These are phyloP conservation scores for Siphlonurus alternatus DNA, from an alignment of 2,888 invertebrate genomes.

Conservation along the genomic window DNA sequence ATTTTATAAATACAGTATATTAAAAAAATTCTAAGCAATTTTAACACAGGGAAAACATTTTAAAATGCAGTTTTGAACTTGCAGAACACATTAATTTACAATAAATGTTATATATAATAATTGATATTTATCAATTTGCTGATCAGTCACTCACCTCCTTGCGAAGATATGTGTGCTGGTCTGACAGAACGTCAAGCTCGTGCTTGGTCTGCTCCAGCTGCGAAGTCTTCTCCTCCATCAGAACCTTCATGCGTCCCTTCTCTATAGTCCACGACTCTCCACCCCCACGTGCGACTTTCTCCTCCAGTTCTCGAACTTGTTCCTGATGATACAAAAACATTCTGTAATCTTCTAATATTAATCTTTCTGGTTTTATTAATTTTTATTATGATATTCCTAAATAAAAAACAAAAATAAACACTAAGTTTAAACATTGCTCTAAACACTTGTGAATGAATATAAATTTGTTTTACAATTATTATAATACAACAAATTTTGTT, in stretches of 20 bases:
- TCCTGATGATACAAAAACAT: constrained; percentile 22
- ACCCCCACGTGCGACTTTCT: constrained; percentile 19
- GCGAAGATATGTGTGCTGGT: constrained; percentile 53
- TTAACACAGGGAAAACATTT: no score
- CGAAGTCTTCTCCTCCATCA: constrained; percentile 54
- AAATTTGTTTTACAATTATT: not conserved
- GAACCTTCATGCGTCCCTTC: constrained; percentile 45
- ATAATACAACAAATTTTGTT: constrained; percentile 17
- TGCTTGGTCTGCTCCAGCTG: constrained; percentile 52
- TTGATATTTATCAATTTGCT: no score
- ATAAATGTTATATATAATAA: no score
- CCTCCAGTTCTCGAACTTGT: constrained; percentile 29
- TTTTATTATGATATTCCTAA: no score
- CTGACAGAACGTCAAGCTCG: constrained; percentile 46
- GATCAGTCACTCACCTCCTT: constrained; percentile 36
- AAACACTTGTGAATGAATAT: no score
- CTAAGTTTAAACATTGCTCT: no score
- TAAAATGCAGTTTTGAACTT: no score
- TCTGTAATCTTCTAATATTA: constrained; percentile 14
- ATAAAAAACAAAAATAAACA: no score
- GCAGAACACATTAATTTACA: no score
- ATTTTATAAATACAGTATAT: no score
- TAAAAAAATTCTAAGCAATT: no score
- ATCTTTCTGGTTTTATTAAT: no score
- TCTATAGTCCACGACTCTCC: constrained; percentile 41